Evolutionary conservation across 1,140 invertebrate genomes (phyloP), one percentile per base, ranked within the genome.

Genomic region (Acromyrmex heyeri): DNA sequence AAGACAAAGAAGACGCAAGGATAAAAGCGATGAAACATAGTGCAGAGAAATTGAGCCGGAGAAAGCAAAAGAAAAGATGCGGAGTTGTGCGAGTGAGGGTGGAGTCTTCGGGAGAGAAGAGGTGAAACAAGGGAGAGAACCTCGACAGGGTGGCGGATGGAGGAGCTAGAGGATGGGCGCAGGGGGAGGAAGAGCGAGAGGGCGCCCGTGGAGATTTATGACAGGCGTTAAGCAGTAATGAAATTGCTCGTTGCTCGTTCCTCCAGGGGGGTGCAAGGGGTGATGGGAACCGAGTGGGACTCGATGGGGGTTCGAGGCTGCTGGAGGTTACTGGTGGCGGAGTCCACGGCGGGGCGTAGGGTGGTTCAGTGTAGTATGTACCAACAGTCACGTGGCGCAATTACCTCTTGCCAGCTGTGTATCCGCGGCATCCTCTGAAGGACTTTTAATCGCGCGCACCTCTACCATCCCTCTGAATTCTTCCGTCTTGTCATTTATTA

Each of bases 161-260:
- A 67, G 53, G 76, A 76, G 81, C 50, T 72, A 69, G 48, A 78
- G 76, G 50, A 64, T 75, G 86, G 62, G 48, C 53, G 73, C 62
- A 59, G 61, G 77, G 57, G 75, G 69, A 70, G 62, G 44, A 73
- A 87, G 79, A 75, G 88, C 67, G 85, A 86, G 88, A 87, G 93
- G 92, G 91, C 88, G 91, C 88, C 90, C 91, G 92, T 87, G 92
- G 93, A 95, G 95, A 95, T 95, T 95, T 95, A 95, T 95, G 94
- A 95, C 94, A 95, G 94, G 95, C 95, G 95, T 95, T 95, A 95
- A 95, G 95, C 95, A 95, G 95, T 95, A 95, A 95, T 95, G 95
- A 95, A 95, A 95, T 95, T 95, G 95, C 95, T 95, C 95, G 94
- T 95, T 95, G 94, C 94, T 94, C 94, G 94, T 93, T 94, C 93